Evolutionary conservation across 2,888 invertebrate genomes (phyloP).

Genomic region (Phasia obesa): DNA sequence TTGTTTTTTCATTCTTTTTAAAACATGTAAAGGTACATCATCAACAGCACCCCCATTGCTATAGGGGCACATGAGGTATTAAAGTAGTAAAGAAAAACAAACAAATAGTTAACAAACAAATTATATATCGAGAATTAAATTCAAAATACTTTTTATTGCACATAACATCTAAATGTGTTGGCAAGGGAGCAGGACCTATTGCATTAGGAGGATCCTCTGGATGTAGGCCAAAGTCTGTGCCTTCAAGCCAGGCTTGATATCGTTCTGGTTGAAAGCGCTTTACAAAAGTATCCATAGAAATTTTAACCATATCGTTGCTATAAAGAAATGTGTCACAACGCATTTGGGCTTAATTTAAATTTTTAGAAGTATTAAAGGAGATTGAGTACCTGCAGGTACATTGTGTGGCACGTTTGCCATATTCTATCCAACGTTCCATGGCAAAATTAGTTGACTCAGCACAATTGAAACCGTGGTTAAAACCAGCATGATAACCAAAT

Average conservation of each 20-base stretch:
- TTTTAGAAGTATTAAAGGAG: not conserved
- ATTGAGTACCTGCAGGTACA: conserved; percentile 88
- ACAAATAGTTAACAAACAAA: conserved; percentile 67
- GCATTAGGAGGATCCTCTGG: conserved; percentile 92
- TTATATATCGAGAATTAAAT: conserved; percentile 21
- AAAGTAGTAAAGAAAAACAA: conserved; percentile 67
- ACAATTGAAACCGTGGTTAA: conserved; percentile 99
- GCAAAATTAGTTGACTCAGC: conserved; percentile 99
- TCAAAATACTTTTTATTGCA: conserved; percentile 89
- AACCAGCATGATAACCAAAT: conserved; percentile 98
- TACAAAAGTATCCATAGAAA: conserved; percentile 99
- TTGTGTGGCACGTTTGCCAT: conserved; percentile 95
- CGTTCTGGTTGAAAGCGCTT: conserved; percentile 94
- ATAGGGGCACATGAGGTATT: conserved; percentile 87
- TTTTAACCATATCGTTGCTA: conserved; percentile 97
- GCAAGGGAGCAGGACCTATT: conserved; percentile 90
- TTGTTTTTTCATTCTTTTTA: conserved; percentile 82
- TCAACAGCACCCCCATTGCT: conserved; percentile 74
- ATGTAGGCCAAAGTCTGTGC: conserved; percentile 94
- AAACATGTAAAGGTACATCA: conserved; percentile 73
- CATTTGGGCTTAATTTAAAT: not conserved
- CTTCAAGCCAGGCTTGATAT: conserved; percentile 95
- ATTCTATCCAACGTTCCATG: conserved; percentile 98
- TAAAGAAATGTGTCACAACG: conserved; percentile 29
- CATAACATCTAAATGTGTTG: conserved; percentile 90